A percentile compares a stretch with the other conserved stretches of the same genome.
phyloP scores from a whole-genome alignment of 2,113 vertebrate genomes.

The Alethe castanea region DNA sequence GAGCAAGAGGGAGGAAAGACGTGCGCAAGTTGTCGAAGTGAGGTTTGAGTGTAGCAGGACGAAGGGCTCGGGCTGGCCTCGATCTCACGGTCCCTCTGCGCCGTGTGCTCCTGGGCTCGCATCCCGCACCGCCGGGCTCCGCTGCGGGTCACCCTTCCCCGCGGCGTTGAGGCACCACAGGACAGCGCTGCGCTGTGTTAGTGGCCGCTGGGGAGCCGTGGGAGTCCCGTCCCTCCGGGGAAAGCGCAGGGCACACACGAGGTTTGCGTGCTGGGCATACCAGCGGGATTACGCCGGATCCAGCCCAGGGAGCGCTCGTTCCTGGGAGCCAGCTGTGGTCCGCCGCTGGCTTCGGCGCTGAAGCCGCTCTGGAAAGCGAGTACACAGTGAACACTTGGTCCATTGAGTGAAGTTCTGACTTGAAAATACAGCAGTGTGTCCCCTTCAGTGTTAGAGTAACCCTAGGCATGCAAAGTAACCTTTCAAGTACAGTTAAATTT shows the following conservation, averaged over 20 bases:
- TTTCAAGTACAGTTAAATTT: background rate
- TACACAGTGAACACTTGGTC: too few species aligned
- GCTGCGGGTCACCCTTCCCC: background rate
- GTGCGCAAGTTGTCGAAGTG: accelerated
- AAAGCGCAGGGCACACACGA: accelerated
- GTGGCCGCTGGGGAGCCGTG: accelerated
- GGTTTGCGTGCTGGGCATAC: background rate
- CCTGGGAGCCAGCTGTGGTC: background rate
- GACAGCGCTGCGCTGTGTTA: background rate
- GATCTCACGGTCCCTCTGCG: accelerated
- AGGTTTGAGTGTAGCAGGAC: background rate
- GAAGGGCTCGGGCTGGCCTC: accelerated
- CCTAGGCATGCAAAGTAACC: background rate
- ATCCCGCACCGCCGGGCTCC: accelerated
- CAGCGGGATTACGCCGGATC: background rate
- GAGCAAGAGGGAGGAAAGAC: background rate
- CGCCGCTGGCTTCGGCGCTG: background rate
- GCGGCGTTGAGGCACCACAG: accelerated
- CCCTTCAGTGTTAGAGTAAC: background rate
- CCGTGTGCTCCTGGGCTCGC: accelerated
- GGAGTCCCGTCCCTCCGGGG: background rate
- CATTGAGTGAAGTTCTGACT: background rate
- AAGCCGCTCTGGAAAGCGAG: background rate
- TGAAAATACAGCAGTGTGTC: background rate
- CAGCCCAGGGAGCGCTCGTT: background rate